These are phyloP conservation scores for Syrphus vitripennis DNA, from an alignment of 2,888 invertebrate genomes.

Conservation along the genomic window DNA sequence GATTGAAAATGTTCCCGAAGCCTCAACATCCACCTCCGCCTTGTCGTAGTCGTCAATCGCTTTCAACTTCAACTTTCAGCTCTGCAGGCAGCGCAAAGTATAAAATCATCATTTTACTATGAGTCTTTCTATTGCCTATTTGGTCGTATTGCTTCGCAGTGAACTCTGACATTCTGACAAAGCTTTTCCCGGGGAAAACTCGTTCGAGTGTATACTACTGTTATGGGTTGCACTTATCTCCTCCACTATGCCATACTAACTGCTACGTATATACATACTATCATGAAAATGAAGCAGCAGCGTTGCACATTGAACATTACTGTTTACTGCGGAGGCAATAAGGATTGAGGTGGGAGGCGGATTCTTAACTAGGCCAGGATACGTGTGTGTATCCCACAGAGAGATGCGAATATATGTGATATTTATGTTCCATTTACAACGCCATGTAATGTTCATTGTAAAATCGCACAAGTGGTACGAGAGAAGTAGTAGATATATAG, in stretches of 20 bases:
- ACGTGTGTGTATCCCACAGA: constrained; percentile 10
- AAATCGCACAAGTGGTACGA: constrained; percentile 57
- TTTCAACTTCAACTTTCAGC: constrained; percentile 35
- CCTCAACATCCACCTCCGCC: not conserved
- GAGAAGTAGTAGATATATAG: no score
- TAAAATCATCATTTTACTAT: constrained; percentile 38
- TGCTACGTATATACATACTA: constrained; percentile 19
- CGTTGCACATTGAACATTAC: constrained; percentile 52
- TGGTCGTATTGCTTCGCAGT: constrained; percentile 21
- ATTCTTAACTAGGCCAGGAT: constrained; percentile 63
- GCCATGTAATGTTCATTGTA: constrained; percentile 54
- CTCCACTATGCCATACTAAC: constrained; percentile 16
- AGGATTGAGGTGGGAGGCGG: constrained; percentile 31
- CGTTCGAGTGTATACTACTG: constrained; percentile 31
- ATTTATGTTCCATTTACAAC: constrained; percentile 52
- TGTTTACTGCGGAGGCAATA: not conserved
- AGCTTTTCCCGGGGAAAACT: constrained; percentile 69
- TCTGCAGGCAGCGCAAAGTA: not conserved
- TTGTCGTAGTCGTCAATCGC: not conserved
- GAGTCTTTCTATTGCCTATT: constrained; percentile 37
- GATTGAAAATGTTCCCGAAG: constrained; percentile 49
- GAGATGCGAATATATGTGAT: constrained; percentile 9
- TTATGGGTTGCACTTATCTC: constrained; percentile 53
- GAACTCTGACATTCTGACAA: constrained; percentile 68
- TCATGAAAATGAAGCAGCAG: constrained; percentile 31